Conservation (phyloP, 2,797 vertebrate species). For the Kryptopterus vitreolus region DNA sequence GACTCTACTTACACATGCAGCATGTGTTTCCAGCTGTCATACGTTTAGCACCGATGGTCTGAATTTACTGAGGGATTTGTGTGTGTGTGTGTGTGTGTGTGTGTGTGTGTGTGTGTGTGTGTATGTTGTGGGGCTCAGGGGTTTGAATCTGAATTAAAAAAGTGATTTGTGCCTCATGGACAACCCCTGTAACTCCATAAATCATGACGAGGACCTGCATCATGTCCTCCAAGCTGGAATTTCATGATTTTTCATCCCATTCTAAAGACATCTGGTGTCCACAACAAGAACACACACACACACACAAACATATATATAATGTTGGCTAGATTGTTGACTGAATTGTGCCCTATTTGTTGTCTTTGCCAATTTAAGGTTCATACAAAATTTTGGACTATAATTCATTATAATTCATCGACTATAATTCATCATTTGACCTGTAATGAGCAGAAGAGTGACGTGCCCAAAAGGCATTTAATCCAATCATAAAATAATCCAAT, state of each 20-base stretch:
- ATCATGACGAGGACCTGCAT: not conserved
- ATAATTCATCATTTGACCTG: too few relatives aligned
- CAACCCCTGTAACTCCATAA: not conserved
- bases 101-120: not conserved
- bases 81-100: too few relatives aligned
- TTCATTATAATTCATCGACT: too few relatives aligned
- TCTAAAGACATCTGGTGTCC: not conserved
- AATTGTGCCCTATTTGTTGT: not conserved
- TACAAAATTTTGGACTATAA: too few relatives aligned
- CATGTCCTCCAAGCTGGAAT: not conserved
- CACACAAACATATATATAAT: not conserved
- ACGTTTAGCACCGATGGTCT: conserved; percentile 5
- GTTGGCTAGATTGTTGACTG: not conserved
- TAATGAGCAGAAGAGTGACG: conserved; percentile 4
- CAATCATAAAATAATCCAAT: not conserved
- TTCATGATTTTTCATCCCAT: not conserved
- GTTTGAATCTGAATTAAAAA: conserved; percentile 9
- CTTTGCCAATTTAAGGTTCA: not conserved
- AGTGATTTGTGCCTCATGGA: conserved; percentile 6
- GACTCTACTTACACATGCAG: conserved; percentile 14
- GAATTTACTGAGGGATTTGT: conserved; percentile 24
- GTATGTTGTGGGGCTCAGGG: not conserved
- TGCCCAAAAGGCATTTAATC: not conserved
- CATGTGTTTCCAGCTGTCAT: conserved; percentile 1
- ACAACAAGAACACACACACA: not conserved